Percentiles rank a stretch among this genome's conserved stretches.
Conservation (phyloP, 2,888 invertebrate species). For the Tridacna crocea region DNA sequence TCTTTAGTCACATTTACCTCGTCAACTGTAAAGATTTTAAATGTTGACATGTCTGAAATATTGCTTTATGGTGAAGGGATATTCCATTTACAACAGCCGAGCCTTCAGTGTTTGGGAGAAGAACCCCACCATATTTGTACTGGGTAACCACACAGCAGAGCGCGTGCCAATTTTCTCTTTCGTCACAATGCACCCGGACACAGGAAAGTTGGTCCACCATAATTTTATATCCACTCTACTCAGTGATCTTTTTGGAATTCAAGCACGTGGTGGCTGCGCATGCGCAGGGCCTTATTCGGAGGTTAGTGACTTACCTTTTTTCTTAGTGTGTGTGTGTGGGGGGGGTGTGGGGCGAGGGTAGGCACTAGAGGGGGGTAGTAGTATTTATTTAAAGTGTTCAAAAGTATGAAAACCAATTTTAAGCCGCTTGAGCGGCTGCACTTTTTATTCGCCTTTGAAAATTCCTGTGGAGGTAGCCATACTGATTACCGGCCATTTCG, state of each 20-base stretch:
- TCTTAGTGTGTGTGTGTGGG: neutral
- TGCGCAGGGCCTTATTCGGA: slow-evolving; percentile 73
- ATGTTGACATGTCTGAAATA: no score
- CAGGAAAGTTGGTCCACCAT: slow-evolving; percentile 68
- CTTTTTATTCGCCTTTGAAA: no score
- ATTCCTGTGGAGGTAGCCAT: no score
- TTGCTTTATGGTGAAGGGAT: no score
- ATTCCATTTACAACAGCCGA: slow-evolving; percentile 29
- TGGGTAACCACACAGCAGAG: slow-evolving; percentile 87
- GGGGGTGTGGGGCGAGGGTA: no score
- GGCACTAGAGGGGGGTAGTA: no score
- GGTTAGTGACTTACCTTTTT: neutral
- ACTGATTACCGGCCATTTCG: no score
- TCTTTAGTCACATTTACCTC: no score
- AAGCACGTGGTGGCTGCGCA: slow-evolving; percentile 74
- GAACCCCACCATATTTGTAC: slow-evolving; percentile 86
- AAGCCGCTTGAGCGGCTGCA: no score
- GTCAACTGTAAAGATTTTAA: no score
- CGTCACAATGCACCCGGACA: slow-evolving; percentile 91
- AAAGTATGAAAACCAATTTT: no score
- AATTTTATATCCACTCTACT: slow-evolving; percentile 71
- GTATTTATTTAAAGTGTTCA: no score
- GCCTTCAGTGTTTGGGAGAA: slow-evolving; percentile 55
- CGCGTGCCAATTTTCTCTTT: slow-evolving; percentile 92
- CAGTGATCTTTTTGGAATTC: slow-evolving; percentile 74